Evolutionary conservation across 2,797 vertebrate genomes (phyloP).

Genomic region (Gallinago stenura): DNA sequence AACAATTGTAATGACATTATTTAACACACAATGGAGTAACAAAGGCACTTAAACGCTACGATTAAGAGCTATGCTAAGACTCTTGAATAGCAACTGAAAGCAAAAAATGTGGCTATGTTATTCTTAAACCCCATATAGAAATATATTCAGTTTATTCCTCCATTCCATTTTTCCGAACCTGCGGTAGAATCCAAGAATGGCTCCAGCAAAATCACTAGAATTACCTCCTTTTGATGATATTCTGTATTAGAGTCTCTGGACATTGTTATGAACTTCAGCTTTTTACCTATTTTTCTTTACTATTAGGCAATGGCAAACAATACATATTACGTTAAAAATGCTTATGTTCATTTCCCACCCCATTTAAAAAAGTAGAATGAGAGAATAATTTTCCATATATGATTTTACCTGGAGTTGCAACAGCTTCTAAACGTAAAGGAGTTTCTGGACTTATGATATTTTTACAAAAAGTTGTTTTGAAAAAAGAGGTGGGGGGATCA

Average conservation of each 20-base stretch:
- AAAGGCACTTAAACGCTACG: not conserved
- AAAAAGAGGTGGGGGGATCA: not conserved
- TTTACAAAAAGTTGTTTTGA: not conserved
- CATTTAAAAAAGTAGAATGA: not conserved
- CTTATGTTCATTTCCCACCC: not conserved
- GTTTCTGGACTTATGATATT: not conserved
- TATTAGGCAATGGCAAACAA: not conserved
- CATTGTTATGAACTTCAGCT: not conserved
- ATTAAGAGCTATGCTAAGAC: conserved; percentile 15
- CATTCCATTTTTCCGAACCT: not conserved
- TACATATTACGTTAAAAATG: not conserved
- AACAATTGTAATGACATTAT: conserved; percentile 55
- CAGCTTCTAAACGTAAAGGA: not conserved
- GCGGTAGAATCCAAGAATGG: not conserved
- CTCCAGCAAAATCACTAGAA: not conserved
- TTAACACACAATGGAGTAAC: conserved; percentile 48
- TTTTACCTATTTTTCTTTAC: conserved; percentile 1
- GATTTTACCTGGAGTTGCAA: not conserved
- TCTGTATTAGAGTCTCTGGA: not conserved
- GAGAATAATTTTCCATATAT: not conserved
- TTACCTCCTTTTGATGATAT: not conserved
- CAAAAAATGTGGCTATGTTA: not conserved
- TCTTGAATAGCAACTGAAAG: not conserved
- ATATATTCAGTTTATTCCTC: not conserved
- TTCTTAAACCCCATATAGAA: not conserved